A percentile compares a stretch with the other conserved stretches of the same genome.
Evolutionary conservation across 2,888 invertebrate genomes (phyloP).

Genomic region (Merodon equestris): DNA sequence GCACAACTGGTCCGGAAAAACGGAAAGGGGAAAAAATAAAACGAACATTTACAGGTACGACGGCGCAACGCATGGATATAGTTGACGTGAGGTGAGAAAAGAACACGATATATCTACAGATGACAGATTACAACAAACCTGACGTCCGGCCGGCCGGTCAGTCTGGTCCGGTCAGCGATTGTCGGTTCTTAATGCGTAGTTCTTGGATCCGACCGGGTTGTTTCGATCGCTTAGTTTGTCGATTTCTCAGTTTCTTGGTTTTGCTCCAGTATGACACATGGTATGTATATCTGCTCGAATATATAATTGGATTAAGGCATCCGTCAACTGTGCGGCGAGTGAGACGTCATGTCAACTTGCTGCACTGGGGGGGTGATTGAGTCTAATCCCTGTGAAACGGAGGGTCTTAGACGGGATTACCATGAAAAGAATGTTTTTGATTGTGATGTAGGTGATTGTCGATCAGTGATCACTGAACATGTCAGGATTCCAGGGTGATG

Average conservation of each 20-base stretch:
- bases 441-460: slow-evolving; percentile 45
- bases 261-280: slow-evolving; percentile 61
- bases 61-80: no score
- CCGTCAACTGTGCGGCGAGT: slow-evolving; percentile 67
- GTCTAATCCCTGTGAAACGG: slow-evolving; percentile 50
- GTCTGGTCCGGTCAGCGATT: slow-evolving; percentile 9
- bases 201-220: neutral
- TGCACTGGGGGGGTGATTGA: slow-evolving; percentile 62
- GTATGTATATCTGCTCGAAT: slow-evolving; percentile 43
- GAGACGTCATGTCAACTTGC: slow-evolving; percentile 64
- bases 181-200: slow-evolving; percentile 4
- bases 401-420: slow-evolving; percentile 63
- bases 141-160: no score
- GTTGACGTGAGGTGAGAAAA: no score
- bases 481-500: slow-evolving; percentile 28
- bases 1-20: slow-evolving; percentile 55
- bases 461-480: slow-evolving; percentile 51
- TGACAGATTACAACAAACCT: slow-evolving; percentile 60
- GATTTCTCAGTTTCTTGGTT: slow-evolving; percentile 8
- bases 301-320: slow-evolving; percentile 72
- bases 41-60: neutral
- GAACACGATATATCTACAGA: slow-evolving; percentile 23
- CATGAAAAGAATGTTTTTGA: slow-evolving; percentile 39
- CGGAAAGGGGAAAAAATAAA: slow-evolving; percentile 27
- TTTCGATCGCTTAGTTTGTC: slow-evolving; percentile 8